Base-by-base conservation (phyloP, 2,888 invertebrate species). In the Phengaris alcon region DNA sequence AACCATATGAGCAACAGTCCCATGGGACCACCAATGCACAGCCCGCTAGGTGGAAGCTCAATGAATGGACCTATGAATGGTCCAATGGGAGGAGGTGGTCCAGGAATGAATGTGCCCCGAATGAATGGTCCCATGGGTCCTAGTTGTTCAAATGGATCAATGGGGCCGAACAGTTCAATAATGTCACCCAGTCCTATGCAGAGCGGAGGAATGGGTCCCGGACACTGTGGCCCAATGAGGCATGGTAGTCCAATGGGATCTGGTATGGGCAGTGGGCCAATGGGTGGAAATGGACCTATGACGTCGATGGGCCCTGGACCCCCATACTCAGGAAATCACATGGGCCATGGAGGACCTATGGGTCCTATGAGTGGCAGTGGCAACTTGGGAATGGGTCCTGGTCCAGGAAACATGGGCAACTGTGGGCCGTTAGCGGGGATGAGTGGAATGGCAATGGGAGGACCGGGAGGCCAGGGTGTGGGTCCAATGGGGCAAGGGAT, bases 1-100 rank as follows among this genome's bases (percentile, higher is more conserved):
- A 94, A 88, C 81, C 94, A 95, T 81, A 95, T 96, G 94, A 95
- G 95, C 84, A 96, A 95, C 82, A 95, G 96, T 83, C 96, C 95
- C 75, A 96, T 96, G 96, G 96, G 95, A 75, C 96, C 96, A 75
- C 96, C 95, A 10, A 95, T 97, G 95, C 96, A 96, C 82, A 96
- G 95, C 89, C 96, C 96, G 70, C 87, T 95, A 77, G 95, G 94
- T 78, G 91, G 87, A 74, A 93, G 91, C 76, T 94, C 94, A 76
- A 94, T 94, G 92, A 95, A 94, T 85, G 93, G 93, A 2, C 93
- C 93, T 13, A 89, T 93, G 86, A 94, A 94, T 87, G 94, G 95
- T 13, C 94, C 94, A 5, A 94, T 94, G 90, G 93, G 93, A 76
- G 95, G 95, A 80, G 95, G 95, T 75, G 95, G 95, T 0, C 94